Evolutionary conservation across 2,888 invertebrate species (phyloP).

Genomic region (Perithous albicinctus): DNA sequence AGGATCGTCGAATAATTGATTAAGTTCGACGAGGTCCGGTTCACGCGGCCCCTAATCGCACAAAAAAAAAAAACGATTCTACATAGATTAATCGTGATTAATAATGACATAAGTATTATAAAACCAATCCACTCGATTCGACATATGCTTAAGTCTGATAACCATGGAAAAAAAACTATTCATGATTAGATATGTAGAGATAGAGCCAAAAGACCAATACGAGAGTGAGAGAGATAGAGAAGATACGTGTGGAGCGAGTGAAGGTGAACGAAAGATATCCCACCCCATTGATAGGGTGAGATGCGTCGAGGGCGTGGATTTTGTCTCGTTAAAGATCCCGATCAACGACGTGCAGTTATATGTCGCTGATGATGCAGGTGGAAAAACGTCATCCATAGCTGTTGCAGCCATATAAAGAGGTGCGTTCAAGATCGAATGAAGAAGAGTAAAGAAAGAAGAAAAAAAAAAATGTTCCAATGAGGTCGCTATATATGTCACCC

Average conservation of each 20-base stretch:
- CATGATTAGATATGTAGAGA: slow-evolving; percentile 26
- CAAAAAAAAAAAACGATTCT: slow-evolving; percentile 11
- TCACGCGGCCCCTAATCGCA: slow-evolving; percentile 57
- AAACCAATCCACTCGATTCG: not conserved
- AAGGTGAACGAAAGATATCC: slow-evolving; percentile 33
- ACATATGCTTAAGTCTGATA: slow-evolving; percentile 7
- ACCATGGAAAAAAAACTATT: slow-evolving; percentile 18
- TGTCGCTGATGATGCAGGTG: slow-evolving; percentile 35
- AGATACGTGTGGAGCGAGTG: slow-evolving; percentile 18
- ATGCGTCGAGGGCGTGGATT: slow-evolving; percentile 54
- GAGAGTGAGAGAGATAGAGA: slow-evolving; percentile 10
- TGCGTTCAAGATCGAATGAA: slow-evolving; percentile 4
- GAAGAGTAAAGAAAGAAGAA: too few relatives aligned
- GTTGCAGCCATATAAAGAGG: not conserved
- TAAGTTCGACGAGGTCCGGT: slow-evolving; percentile 60
- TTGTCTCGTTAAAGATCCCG: slow-evolving; percentile 17
- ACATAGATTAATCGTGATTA: slow-evolving; percentile 49
- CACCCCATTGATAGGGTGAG: slow-evolving; percentile 65
- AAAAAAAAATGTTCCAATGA: slow-evolving; percentile 3
- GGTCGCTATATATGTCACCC: not conserved
- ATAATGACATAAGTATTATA: not conserved
- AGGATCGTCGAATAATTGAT: slow-evolving; percentile 13
- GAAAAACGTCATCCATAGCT: slow-evolving; percentile 25
- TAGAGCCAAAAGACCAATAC: slow-evolving; percentile 46
- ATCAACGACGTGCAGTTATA: slow-evolving; percentile 29